Evolutionary conservation across 2,888 invertebrate genomes (phyloP).

Genomic region (Philaethria dido): DNA sequence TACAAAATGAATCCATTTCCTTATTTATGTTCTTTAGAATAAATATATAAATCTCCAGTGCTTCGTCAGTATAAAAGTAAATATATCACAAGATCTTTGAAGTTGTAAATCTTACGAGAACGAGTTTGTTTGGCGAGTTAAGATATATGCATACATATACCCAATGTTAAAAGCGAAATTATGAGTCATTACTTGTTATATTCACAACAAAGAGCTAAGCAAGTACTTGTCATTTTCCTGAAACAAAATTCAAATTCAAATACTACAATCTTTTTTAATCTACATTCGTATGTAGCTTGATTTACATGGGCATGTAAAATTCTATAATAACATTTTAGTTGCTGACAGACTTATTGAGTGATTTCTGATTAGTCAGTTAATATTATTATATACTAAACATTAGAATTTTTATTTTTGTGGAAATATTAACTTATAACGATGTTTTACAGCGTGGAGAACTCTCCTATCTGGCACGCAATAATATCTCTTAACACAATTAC

Average conservation of each 20-base stretch:
- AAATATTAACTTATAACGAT: too few relatives aligned
- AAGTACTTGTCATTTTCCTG: too few relatives aligned
- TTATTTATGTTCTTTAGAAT: neutral
- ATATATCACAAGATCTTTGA: neutral
- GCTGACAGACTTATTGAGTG: neutral
- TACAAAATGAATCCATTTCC: neutral
- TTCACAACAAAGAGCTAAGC: too few relatives aligned
- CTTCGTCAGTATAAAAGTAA: conserved; percentile 5
- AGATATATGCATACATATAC: neutral
- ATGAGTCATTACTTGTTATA: too few relatives aligned
- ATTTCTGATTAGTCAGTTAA: neutral
- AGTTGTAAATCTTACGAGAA: neutral
- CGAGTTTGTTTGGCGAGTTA: neutral
- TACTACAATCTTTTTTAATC: neutral
- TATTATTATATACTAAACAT: neutral
- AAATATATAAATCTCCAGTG: neutral
- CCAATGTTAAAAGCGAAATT: neutral
- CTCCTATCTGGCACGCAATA: neutral
- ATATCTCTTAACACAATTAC: neutral
- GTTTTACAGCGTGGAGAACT: neutral
- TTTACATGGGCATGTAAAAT: neutral
- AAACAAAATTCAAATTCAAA: neutral
- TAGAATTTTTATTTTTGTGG: neutral
- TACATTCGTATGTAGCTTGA: neutral
- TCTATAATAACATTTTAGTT: neutral